Evolutionary conservation across 2,888 invertebrate genomes (phyloP).

Genomic region (Atherix ibis): DNA sequence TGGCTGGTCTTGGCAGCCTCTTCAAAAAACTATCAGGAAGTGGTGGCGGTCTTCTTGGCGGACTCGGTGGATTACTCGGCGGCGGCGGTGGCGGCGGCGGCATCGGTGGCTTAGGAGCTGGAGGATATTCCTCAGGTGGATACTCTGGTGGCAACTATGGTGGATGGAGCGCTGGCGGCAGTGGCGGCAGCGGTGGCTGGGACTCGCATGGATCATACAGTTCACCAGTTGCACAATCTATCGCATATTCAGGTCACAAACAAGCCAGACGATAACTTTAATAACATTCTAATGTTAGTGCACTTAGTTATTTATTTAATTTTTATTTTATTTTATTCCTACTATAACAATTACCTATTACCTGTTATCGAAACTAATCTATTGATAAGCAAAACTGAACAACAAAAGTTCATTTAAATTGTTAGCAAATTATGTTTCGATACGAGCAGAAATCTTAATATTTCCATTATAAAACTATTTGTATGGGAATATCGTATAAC

Average conservation of each 20-base stretch:
- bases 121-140: slow-evolving; percentile 11
- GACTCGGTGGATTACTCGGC: slow-evolving; percentile 20
- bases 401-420: no score
- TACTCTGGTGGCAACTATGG: slow-evolving; percentile 13
- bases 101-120: slow-evolving; percentile 20
- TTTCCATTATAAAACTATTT: no score
- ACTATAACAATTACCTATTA: slow-evolving; percentile 2
- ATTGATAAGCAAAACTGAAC: no score
- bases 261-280: slow-evolving; percentile 19
- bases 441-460: no score
- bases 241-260: slow-evolving; percentile 37
- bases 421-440: no score
- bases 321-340: slow-evolving; percentile 3
- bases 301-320: no score
- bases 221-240: slow-evolving; percentile 35
- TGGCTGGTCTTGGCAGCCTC: slow-evolving; percentile 27
- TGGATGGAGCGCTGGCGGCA: slow-evolving; percentile 13
- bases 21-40: slow-evolving; percentile 20
- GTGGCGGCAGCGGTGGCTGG: slow-evolving; percentile 24
- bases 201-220: slow-evolving; percentile 36
- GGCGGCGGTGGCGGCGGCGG: slow-evolving; percentile 15
- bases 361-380: no score
- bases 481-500: no score
- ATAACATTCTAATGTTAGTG: no score
- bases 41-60: slow-evolving; percentile 17